Base-by-base conservation (phyloP, 2,888 invertebrate genomes). In the Balanococcus diminutus region DNA sequence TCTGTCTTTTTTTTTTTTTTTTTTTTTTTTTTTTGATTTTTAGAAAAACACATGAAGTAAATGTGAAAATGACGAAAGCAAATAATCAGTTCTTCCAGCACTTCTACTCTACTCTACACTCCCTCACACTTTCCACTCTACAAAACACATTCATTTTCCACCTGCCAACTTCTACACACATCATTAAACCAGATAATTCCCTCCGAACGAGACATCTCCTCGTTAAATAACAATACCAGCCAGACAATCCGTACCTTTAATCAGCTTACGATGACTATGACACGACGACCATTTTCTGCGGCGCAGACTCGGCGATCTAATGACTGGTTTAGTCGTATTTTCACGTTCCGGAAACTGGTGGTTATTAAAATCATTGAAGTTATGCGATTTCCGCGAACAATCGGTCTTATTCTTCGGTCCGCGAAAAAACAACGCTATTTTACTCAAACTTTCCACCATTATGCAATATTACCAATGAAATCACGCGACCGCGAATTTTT, bases 371-470 rank as follows among this genome's bases (percentile, higher is more conserved):
- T 61, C 56, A 28, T 67, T 67, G 36, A 75, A 46, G 19, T 31
- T 85, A 39, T 46, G 19, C 79, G 85, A 79, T 79, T 85, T 85
- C 75, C 85, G 46, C 85, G 51, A 32, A 39, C 42, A 75, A 75
- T 75, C 42, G 46, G 75, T 8, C 36, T 67, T 51, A 42, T 31
- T 79, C 42, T 72, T 75, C 22, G 75, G 75, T 56, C 56, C 56
- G 85, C 85, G 85, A 75, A 85, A 85, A 75, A 85, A 79, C 28
- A 85, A 79, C 79, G 85, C 85, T 22, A 85, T 42, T 72, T 85
- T 85, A 79, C 85, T 85, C 79, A 85, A 46, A 79, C 85, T 85
- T 79, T 85, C 85, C 46, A 85, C 85, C 85, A 85, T 85, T 75
- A 46, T 46, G 85, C 28, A 75, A 84, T 6, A 31, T 36, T 1